Conservation (phyloP, 2,797 vertebrate species). For the Chanos chanos region DNA sequence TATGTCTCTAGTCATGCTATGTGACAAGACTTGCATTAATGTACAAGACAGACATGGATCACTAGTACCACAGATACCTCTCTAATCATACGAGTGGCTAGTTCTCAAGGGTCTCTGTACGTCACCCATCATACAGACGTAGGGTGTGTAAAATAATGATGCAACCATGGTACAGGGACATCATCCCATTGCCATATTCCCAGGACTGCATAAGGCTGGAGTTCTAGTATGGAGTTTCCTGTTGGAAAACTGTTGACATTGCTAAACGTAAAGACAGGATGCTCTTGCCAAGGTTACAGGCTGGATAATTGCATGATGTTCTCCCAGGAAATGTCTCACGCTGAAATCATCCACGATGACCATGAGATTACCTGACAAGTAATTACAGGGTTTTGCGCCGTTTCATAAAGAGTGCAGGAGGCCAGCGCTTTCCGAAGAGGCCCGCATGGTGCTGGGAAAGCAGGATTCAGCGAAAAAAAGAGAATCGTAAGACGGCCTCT, state of each 20-base stretch:
- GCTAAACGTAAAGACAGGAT: background rate
- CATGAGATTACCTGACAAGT: background rate
- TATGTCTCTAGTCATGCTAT: background rate
- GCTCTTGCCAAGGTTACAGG: constrained; percentile 6
- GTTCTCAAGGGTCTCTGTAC: constrained; percentile 15
- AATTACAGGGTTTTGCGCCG: constrained; percentile 1
- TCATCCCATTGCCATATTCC: background rate
- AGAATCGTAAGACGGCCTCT: background rate
- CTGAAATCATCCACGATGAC: background rate
- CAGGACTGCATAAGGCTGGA: background rate
- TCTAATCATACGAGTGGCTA: background rate
- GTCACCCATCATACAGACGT: background rate
- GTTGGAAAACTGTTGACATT: background rate
- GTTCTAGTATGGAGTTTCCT: background rate
- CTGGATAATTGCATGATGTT: constrained; percentile 8
- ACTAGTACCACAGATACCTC: constrained; percentile 4
- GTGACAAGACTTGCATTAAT: constrained; percentile 29
- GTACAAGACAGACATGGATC: background rate
- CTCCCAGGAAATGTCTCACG: background rate
- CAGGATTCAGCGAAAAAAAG: background rate
- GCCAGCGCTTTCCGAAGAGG: background rate
- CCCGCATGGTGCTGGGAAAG: background rate
- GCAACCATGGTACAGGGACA: background rate
- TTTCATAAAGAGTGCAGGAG: background rate
- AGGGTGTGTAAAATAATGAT: background rate